Base-by-base conservation (phyloP, 2,113 vertebrate genomes). In the Sebastes schlegelii region DNA sequence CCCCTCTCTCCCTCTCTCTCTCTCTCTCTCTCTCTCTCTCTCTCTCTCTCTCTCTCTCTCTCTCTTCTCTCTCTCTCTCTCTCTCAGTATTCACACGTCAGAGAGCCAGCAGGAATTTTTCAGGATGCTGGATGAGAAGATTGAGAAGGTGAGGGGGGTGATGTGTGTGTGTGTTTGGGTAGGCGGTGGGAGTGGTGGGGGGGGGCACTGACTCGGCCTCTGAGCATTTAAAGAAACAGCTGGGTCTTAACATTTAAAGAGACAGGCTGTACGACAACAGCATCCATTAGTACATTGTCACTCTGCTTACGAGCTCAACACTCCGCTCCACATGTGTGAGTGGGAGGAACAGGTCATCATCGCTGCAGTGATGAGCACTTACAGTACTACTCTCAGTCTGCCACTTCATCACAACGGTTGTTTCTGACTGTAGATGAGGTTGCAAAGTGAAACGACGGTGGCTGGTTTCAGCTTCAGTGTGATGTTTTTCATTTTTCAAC, bases 61-160 rank as follows among this genome's bases (percentile, higher is more conserved):
- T 91, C 76, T 84, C 65, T 95, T 23, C 23, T 96, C 95, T 69
- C 80, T 43, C 68, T 91, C 76, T 84, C 65, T 95, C 45, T 88
- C 75, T 95, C 95, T 85, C 95, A 99, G 98, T 93, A 98, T 99
- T 96, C 98, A 99, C 95, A 97, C 97, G 91, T 99, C 98, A 76
- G 98, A 99, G 96, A 99, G 98, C 96, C 98, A 99, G 93, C 98
- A 99, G 92, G 98, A 99, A 92, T 99, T 99, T 94, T 99, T 99
- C 96, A 96, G 97, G 94, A 98, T 99, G 98, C 95, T 99, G 93
- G 98, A 99, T 94, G 98, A 99, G 95, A 99, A 99, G 94, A 99
- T 99, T 86, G 98, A 99, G 95, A 98, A 98, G 97, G 98, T 98
- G 95, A 96, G 95, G 55, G 23, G 13, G 40, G 17, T 21, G 19